phyloP scores from a whole-genome alignment of 2,797 vertebrate genomes.

The Novumbra hubbsi region DNA sequence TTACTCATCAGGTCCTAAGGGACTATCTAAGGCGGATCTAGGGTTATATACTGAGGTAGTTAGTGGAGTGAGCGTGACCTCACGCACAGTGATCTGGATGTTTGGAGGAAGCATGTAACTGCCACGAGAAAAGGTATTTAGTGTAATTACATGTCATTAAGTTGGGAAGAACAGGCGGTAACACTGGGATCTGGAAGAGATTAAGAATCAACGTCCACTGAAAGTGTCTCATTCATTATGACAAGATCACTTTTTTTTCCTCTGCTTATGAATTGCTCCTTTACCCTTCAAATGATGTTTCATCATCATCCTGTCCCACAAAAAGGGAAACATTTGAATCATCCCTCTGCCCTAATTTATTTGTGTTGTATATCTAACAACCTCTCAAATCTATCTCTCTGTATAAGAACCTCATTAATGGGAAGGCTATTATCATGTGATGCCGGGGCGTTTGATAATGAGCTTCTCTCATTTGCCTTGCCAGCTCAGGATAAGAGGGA shows the following conservation, averaged over 20 bases:
- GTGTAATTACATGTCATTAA: too few relatives aligned
- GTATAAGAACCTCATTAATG: conserved; percentile 56
- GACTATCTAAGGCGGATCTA: too few relatives aligned
- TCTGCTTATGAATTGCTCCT: conserved; percentile 29
- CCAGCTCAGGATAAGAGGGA: conserved; percentile 30
- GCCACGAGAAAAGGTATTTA: too few relatives aligned
- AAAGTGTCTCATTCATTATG: conserved; percentile 39
- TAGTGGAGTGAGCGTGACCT: too few relatives aligned
- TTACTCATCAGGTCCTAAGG: too few relatives aligned
- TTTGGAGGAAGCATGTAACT: too few relatives aligned
- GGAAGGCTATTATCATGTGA: conserved; percentile 53
- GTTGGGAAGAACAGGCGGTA: too few relatives aligned
- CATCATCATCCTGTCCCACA: conserved; percentile 31
- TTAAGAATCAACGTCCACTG: conserved; percentile 27
- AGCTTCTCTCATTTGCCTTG: conserved; percentile 56
- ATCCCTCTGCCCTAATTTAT: conserved; percentile 37
- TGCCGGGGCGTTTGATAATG: conserved; percentile 60
- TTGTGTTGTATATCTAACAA: too few relatives aligned
- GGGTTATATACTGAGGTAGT: too few relatives aligned
- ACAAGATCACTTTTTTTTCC: conserved; percentile 18
- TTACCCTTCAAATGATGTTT: conserved; percentile 34
- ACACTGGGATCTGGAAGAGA: too few relatives aligned
- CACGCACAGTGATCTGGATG: too few relatives aligned
- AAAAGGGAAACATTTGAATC: conserved; percentile 45
- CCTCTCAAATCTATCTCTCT: too few relatives aligned